phyloP scores from a whole-genome alignment of 2,797 vertebrate genomes.

The Mergus octosetaceus region DNA sequence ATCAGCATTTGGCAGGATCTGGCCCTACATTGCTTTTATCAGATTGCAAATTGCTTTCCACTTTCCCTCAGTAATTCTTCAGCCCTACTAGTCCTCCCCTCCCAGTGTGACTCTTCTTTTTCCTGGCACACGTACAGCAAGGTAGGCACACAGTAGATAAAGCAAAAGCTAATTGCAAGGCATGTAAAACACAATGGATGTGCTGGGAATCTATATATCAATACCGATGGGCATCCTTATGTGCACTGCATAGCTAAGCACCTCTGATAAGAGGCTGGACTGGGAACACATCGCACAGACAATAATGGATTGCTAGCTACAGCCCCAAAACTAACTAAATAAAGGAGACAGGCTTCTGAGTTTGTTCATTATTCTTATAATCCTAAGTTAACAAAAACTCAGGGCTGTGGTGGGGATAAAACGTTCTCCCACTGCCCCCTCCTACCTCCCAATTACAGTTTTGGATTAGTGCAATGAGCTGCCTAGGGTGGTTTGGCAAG shows the following conservation, averaged over 20 bases:
- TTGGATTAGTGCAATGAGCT: slow-evolving; percentile 26
- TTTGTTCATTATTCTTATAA: slow-evolving; percentile 57
- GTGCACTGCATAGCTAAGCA: slow-evolving; percentile 1
- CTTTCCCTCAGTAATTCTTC: neutral
- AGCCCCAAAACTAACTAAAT: slow-evolving; percentile 26
- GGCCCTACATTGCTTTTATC: neutral
- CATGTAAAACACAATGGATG: slow-evolving; percentile 8
- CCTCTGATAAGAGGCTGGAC: slow-evolving; percentile 2
- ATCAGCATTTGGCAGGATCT: neutral
- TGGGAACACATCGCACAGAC: neutral
- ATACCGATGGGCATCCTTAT: neutral
- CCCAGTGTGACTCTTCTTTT: neutral
- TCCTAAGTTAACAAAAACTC: slow-evolving; percentile 42
- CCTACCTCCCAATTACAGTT: slow-evolving; percentile 6
- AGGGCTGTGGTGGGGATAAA: neutral
- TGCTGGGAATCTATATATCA: slow-evolving; percentile 16
- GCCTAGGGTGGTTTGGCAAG: slow-evolving; percentile 22
- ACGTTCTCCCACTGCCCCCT: neutral
- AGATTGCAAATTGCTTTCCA: slow-evolving; percentile 2
- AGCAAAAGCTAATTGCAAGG: slow-evolving; percentile 15
- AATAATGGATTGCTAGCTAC: slow-evolving; percentile 18
- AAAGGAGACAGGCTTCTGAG: slow-evolving; percentile 1
- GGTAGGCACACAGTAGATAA: neutral
- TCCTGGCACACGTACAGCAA: neutral
- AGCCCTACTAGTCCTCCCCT: neutral